These are phyloP conservation scores for Sciaenops ocellatus DNA, from an alignment of 2,797 vertebrate genomes.

Conservation along the genomic window DNA sequence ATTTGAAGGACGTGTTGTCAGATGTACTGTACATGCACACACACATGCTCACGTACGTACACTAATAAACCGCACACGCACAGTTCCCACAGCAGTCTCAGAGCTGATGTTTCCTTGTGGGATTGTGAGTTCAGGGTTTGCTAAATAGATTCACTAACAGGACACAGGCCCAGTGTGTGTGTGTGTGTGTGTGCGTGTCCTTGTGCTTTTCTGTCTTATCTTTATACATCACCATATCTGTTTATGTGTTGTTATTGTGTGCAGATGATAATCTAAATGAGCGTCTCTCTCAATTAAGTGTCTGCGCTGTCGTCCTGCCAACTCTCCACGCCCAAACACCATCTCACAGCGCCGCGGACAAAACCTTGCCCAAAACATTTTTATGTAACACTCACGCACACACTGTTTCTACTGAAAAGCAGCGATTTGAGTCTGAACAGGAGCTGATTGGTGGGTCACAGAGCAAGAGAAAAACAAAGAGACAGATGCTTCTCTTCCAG, in stretches of 20 bases:
- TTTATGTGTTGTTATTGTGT: neutral
- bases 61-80: conserved; percentile 4
- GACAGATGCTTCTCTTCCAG: conserved; percentile 44
- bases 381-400: neutral
- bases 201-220: neutral
- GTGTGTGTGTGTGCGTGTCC: neutral
- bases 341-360: neutral
- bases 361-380: neutral
- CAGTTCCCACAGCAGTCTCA: conserved; percentile 32
- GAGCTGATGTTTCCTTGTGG: conserved; percentile 8
- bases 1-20: conserved; percentile 7
- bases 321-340: conserved; percentile 10
- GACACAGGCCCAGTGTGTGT: neutral
- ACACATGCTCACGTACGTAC: neutral
- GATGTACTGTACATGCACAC: neutral
- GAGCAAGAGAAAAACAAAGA: neutral
- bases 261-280: neutral
- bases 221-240: neutral
- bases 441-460: conserved; percentile 7
- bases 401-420: neutral
- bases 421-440: neutral
- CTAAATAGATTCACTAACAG: conserved; percentile 17
- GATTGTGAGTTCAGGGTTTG: conserved; percentile 23
- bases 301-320: neutral
- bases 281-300: neutral